Evolutionary conservation across 2,113 vertebrate genomes (phyloP).

Genomic region (Spizaetus ornatus): DNA sequence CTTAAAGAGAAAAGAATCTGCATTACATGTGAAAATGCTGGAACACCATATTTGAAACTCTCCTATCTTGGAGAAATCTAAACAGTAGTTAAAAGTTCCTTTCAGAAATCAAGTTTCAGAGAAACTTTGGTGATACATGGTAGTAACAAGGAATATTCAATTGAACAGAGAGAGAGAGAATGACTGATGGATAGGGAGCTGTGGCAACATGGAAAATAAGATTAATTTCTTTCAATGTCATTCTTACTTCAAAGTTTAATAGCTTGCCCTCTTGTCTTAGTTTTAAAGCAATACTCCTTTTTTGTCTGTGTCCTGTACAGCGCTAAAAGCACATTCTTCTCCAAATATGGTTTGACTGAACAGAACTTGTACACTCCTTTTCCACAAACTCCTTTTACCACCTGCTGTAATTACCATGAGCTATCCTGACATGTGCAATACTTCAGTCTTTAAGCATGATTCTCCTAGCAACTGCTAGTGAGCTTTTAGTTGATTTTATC

Average conservation of each 20-base stretch:
- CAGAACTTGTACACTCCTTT: not conserved
- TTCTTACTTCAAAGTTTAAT: not conserved
- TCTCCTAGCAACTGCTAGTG: not conserved
- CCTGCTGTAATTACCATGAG: not conserved
- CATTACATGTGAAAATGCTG: not conserved
- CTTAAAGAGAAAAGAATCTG: not conserved
- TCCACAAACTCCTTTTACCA: not conserved
- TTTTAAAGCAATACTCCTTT: not conserved
- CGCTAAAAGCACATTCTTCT: not conserved
- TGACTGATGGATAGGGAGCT: not conserved
- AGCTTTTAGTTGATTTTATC: not conserved
- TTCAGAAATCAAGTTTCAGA: not conserved
- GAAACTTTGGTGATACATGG: fast-evolving
- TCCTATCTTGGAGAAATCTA: not conserved
- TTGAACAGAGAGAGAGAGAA: not conserved
- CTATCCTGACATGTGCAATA: not conserved
- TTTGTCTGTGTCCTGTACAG: not conserved
- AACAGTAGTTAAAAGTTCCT: not conserved
- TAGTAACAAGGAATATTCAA: not conserved
- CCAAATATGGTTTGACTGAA: constrained; percentile 30
- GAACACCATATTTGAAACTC: not conserved
- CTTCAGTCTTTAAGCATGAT: not conserved
- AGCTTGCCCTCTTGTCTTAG: not conserved
- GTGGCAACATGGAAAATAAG: not conserved
- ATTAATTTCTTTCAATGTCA: not conserved